These are phyloP conservation scores for Dromas ardeola DNA, from an alignment of 2,113 vertebrate species.

Conservation along the genomic window DNA sequence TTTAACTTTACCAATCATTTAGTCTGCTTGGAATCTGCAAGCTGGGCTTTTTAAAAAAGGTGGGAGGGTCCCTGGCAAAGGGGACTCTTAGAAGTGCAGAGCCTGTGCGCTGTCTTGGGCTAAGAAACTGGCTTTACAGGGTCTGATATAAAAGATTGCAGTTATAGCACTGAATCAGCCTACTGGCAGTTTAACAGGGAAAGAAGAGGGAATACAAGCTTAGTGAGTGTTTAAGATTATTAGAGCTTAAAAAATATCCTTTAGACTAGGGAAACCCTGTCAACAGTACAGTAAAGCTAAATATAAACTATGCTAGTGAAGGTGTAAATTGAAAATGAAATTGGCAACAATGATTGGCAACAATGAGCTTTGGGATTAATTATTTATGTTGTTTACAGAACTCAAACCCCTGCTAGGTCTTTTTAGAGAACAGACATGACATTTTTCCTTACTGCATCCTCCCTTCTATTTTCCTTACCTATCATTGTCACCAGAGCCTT, in stretches of 20 bases:
- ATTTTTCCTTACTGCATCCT: background rate
- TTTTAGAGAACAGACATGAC: background rate
- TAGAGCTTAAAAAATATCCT: background rate
- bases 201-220: background rate
- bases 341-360: background rate
- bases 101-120: background rate
- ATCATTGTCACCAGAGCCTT: background rate
- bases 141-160: background rate
- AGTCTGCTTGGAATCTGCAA: background rate
- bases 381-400: slow-evolving; percentile 7
- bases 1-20: background rate
- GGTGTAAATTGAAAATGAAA: background rate
- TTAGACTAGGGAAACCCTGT: background rate
- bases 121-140: background rate
- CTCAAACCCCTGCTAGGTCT: background rate
- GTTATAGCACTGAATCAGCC: background rate
- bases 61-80: background rate
- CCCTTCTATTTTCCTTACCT: background rate
- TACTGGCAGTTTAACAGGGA: background rate
- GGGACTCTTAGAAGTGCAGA: background rate
- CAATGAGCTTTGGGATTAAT: background rate
- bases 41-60: background rate
- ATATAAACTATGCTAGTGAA: background rate
- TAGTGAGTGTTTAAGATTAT: background rate
- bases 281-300: background rate